A percentile compares a stretch with the other conserved stretches of the same genome.
Conservation (phyloP, 2,797 vertebrate genomes). For the Peromyscus melanophrys region DNA sequence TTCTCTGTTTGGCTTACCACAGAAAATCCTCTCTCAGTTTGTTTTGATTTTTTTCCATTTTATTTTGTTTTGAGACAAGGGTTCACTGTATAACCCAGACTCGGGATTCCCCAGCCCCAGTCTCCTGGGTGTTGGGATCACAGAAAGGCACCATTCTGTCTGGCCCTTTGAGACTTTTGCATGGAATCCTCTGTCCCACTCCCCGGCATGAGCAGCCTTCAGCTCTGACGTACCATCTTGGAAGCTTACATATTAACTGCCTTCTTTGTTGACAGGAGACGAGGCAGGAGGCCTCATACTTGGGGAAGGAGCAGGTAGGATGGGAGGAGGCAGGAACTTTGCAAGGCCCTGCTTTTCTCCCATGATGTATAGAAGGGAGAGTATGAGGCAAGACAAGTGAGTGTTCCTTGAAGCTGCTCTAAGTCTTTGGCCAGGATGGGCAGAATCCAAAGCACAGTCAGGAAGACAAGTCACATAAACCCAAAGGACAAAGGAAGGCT, state of each 20-base stretch:
- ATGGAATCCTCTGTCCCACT: accelerated
- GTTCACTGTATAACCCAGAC: neutral
- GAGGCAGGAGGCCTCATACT: neutral
- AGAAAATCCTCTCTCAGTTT: neutral
- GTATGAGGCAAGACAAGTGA: neutral
- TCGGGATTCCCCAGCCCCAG: neutral
- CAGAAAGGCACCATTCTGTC: no score
- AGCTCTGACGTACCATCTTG: neutral
- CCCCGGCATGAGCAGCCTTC: neutral
- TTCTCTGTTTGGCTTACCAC: neutral
- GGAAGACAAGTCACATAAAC: neutral
- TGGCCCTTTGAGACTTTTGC: neutral
- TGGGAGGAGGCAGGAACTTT: accelerated
- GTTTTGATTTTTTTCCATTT: neutral
- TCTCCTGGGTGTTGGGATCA: neutral
- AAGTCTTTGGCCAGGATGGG: neutral
- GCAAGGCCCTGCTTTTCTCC: neutral
- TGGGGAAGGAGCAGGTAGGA: neutral
- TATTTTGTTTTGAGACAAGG: neutral
- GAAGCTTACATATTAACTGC: neutral
- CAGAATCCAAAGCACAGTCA: neutral
- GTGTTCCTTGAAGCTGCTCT: neutral
- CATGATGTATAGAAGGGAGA: neutral
- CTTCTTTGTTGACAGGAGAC: neutral
- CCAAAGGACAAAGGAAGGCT: neutral